Evolutionary conservation across 2,888 invertebrate species (phyloP), one percentile per base, ranked within the genome.

Genomic region (Eupithecia subumbrata): DNA sequence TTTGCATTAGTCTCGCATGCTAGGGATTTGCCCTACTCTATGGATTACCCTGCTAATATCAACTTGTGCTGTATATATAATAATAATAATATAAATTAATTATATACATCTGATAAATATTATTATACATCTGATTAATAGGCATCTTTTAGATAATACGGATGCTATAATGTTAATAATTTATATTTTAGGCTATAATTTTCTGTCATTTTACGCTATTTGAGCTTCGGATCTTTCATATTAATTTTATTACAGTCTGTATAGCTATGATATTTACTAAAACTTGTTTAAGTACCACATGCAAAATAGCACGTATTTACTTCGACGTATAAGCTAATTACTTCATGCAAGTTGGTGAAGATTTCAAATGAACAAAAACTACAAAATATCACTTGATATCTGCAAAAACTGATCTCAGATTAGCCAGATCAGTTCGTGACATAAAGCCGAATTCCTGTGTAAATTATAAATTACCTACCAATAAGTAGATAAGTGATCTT

Each of bases 371-470:
- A 60, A 60, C 25, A 60, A 64, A 64, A 64, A 64, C 30, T 67
- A 67, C 22, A 67, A 40, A 34, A 67, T 67, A 34, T 67, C 18
- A n/a, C 18, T 67, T 67, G 22, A 67, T 67, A 40, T 37, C 34
- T 22, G 14, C 40, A 68, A 68, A 37, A 68, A 43, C 11, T 22
- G 18, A 67, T n/a, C n/a, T 63, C 30, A 56, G 52, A 60, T 22
- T 60, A 25, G 60, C 25, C 25, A 12, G 22, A 60, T 64, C 40
- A 75, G 80, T 82, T 81, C 82, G 82, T 82, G 82, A 80, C 82
- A 77, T 78, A 73, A 71, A 78, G 69, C 75, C 60, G 74, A 80
- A 81, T 82, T 81, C 81, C 77, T 78, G 30, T 37, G 76, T 74
- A 76, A 74, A 72, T 64, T 69, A 69, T 74, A 64, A 69, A 56